These are phyloP conservation scores for Arrhopalites spinosus DNA, from an alignment of 2,888 invertebrate genomes.

Conservation along the genomic window DNA sequence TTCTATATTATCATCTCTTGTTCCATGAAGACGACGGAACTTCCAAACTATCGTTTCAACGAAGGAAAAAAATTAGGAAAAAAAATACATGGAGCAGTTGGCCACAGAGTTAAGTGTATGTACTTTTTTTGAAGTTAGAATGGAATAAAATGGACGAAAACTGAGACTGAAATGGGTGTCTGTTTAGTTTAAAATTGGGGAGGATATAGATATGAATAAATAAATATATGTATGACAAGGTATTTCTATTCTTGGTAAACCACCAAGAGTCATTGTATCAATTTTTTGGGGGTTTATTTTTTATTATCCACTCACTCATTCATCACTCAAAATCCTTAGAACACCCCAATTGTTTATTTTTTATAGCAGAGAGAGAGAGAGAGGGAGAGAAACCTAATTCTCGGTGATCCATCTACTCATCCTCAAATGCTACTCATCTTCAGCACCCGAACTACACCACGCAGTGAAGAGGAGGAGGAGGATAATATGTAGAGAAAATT, in stretches of 20 bases:
- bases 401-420: background rate
- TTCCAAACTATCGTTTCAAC: too few species aligned
- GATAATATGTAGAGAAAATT: too few species aligned
- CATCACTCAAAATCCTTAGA: slow-evolving; percentile 27
- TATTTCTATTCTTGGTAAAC: background rate
- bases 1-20: background rate
- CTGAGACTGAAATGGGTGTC: slow-evolving; percentile 19
- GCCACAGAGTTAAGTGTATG: background rate
- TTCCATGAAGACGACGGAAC: background rate
- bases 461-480: too few species aligned
- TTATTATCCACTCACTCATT: slow-evolving; percentile 34
- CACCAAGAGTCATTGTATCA: slow-evolving; percentile 8
- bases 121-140: background rate
- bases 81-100: background rate
- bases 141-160: slow-evolving; percentile 20
- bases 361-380: background rate
- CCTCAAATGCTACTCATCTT: background rate
- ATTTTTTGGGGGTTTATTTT: slow-evolving; percentile 8
- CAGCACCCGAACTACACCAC: too few species aligned
- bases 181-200: background rate
- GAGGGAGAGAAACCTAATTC: slow-evolving; percentile 4
- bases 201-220: background rate
- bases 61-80: too few species aligned
- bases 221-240: background rate
- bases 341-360: slow-evolving; percentile 25